Evolutionary conservation across 2,888 invertebrate species (phyloP).

Genomic region (Sinhomidia bicolor): DNA sequence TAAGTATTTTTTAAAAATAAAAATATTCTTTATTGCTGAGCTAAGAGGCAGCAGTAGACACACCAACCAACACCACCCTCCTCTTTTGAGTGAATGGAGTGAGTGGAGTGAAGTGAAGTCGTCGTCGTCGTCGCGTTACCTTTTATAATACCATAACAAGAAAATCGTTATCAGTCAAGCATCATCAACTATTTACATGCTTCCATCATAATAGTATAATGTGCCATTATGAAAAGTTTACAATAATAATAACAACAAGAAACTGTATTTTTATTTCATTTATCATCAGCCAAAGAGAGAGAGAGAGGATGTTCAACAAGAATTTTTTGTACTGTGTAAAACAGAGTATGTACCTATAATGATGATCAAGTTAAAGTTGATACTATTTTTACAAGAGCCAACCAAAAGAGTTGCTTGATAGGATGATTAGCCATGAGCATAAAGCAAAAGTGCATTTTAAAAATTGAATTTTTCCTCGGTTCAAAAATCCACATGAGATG

Average conservation of each 20-base stretch:
- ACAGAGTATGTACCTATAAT: too few relatives aligned
- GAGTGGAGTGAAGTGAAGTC: too few relatives aligned
- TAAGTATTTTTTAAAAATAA: constrained; percentile 54
- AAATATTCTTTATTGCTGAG: constrained; percentile 29
- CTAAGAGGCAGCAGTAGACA: not conserved
- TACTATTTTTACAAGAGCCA: constrained; percentile 11
- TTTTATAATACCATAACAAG: constrained; percentile 56
- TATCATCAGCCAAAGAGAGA: constrained; percentile 34
- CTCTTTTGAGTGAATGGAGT: constrained; percentile 5
- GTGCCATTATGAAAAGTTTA: constrained; percentile 40
- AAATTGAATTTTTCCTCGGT: constrained; percentile 2
- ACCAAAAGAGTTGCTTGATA: not conserved
- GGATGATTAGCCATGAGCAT: constrained; percentile 38
- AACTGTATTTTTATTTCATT: constrained; percentile 32
- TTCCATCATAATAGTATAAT: constrained; percentile 35
- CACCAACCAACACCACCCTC: constrained; percentile 3
- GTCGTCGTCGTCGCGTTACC: constrained; percentile 37
- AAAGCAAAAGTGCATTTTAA: not conserved
- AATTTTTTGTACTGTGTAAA: too few relatives aligned
- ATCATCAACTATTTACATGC: constrained; percentile 39
- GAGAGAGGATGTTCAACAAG: too few relatives aligned
- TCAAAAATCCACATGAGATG: constrained; percentile 7
- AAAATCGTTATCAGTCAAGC: constrained; percentile 48
- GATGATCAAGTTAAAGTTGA: not conserved
- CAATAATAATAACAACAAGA: constrained; percentile 33